A percentile compares a stretch with the other conserved stretches of the same genome.
phyloP scores from a whole-genome alignment of 2,888 invertebrate species.

The Linnaemya vulpina region DNA sequence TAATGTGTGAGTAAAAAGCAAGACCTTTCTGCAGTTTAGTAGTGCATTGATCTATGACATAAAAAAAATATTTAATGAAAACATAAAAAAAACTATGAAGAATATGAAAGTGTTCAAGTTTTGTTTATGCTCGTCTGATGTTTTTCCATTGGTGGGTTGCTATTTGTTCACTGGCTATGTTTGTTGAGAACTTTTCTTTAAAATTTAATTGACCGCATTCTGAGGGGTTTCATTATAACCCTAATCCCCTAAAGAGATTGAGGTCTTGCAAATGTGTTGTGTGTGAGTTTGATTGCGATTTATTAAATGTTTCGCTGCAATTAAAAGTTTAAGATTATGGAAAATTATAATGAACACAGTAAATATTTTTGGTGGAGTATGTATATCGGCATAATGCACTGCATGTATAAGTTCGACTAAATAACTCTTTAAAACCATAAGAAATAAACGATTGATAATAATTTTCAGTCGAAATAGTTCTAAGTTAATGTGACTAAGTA shows the following conservation, averaged over 20 bases:
- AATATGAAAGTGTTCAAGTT: constrained; percentile 41
- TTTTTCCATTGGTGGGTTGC: constrained; percentile 7
- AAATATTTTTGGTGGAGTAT: not conserved
- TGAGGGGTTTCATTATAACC: constrained; percentile 66
- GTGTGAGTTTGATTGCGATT: not conserved
- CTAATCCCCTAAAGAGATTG: constrained; percentile 67
- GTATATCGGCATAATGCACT: not conserved
- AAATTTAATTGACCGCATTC: constrained; percentile 68
- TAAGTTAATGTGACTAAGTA: no score
- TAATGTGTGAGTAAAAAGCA: constrained; percentile 49
- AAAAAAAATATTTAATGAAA: constrained; percentile 60
- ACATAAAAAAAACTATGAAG: constrained; percentile 26
- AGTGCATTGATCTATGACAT: constrained; percentile 71
- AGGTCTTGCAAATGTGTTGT: constrained; percentile 40
- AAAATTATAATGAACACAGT: constrained; percentile 17
- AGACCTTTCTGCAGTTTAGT: constrained; percentile 67
- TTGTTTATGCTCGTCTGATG: constrained; percentile 9
- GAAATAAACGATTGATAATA: no score
- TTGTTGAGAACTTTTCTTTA: constrained; percentile 30
- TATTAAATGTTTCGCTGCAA: constrained; percentile 1
- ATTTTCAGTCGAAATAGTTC: no score
- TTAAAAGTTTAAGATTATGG: constrained; percentile 27
- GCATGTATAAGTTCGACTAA: no score
- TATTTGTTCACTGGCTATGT: constrained; percentile 6
- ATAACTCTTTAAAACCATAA: no score